Percentiles rank a stretch among this genome's conserved stretches.
phyloP scores from a whole-genome alignment of 2,113 vertebrate genomes.

The Eleginops maclovinus region DNA sequence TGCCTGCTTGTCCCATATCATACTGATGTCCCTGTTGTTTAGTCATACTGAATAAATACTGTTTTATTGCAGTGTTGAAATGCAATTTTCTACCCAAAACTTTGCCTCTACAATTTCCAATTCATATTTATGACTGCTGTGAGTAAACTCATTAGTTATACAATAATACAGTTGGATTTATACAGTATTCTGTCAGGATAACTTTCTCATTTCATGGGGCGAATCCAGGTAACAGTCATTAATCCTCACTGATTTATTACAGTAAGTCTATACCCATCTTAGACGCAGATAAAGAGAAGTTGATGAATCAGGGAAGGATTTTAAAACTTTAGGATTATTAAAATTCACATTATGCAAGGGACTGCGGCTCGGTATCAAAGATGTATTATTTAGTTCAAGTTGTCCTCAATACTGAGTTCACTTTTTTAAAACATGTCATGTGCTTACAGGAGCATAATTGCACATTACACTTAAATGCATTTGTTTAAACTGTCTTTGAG shows the following conservation, averaged over 20 bases:
- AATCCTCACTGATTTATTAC: constrained; percentile 23
- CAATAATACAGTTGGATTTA: constrained; percentile 32
- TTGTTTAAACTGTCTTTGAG: background rate
- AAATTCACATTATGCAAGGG: constrained; percentile 32
- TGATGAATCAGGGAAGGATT: constrained; percentile 19
- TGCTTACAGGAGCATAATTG: background rate
- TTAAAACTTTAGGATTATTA: constrained; percentile 30
- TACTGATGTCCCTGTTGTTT: background rate
- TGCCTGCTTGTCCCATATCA: background rate
- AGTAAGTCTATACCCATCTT: constrained; percentile 10
- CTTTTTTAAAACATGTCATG: background rate
- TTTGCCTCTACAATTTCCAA: constrained; percentile 30
- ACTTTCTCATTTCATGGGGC: constrained; percentile 27
- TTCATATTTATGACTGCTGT: constrained; percentile 46
- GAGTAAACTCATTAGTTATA: constrained; percentile 55
- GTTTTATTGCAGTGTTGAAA: constrained; percentile 19
- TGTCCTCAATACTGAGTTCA: background rate
- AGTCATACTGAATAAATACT: background rate
- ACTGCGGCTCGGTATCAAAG: constrained; percentile 8
- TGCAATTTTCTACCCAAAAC: background rate
- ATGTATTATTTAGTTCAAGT: constrained; percentile 10
- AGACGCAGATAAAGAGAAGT: constrained; percentile 21
- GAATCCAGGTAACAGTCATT: constrained; percentile 46
- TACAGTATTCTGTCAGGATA: constrained; percentile 14
- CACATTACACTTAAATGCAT: background rate